Evolutionary conservation across 2,113 vertebrate species (phyloP), one percentile per base, ranked within the genome.

Genomic region (Falcunculus frontatus): DNA sequence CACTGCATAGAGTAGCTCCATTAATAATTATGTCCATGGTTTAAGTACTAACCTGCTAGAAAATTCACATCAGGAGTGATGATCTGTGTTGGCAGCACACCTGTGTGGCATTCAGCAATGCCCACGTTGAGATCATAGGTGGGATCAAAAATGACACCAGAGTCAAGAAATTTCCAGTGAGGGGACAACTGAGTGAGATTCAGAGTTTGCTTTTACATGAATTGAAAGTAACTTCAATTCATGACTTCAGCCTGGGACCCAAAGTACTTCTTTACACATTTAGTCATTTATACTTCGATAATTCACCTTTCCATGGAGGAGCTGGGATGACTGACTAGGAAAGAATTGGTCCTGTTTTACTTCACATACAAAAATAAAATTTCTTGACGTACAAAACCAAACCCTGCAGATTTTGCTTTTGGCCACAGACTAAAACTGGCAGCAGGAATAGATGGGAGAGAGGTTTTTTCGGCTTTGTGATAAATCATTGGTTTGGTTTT

Each of bases 61-160:
- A 93, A 64, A 37, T 20, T 22, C 26, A 26, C 10, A 14, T 33
- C 22, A 57, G 52, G 30, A 72, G 53, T 0, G 0, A 57, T 39
- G 42, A 20, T 53, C 32, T 53, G 35, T 18, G 25, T 18, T 67
- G 55, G 46, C 47, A 85, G n/a, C 79, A 49, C 1, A 0, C 21
- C 42, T 67, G n/a, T 14, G 33, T 3, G 2, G 30, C 10, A 4
- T 20, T n/a, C 52, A 67, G 35, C 15, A 7, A 22, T 46, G 18
- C 14, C 55, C 74, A 30, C 1, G 1, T 11, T 1, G 0, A 84
- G 16, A 60, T 35, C 25, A 11, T 49, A 65, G 21, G 4, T 44
- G 11, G 25, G 16, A 76, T 50, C 35, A 91, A 42, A 85, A 94
- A 35, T 25, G 0, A 64, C 10, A 53, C 13, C n/a, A 42, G 33